Base-by-base conservation (phyloP, 2,888 invertebrate species). In the Microctonus brassicae region DNA sequence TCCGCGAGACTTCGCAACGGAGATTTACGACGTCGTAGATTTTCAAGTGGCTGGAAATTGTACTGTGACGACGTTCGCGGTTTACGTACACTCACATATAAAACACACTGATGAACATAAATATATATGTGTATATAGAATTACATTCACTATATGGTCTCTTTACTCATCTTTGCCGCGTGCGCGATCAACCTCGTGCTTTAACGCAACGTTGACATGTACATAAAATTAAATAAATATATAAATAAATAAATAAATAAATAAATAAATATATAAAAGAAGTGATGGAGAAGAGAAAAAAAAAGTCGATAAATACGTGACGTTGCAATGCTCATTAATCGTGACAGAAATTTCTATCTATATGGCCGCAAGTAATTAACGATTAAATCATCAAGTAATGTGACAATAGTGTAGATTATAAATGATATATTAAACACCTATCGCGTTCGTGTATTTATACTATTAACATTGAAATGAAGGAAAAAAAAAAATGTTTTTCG, bases 21-120 rank as follows among this genome's bases (percentile, higher is more conserved):
- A 76, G 80, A 82, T 82, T 82, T 81, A 82, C 77, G 78, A 80
- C 79, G 78, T 80, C 79, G 80, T 80, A 82, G 78, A 78, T 80
- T 75, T 73, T 76, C 73, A 72, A 65, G 69, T 73, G 63, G 72
- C 76, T 75, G 76, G 75, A 79, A 79, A 75, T 79, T 73, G 60
- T 69, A 55, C 64, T 72, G 73, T 69, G 42, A 17, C 42, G 64
- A 66, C 60, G 33, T 57, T 52, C 55, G 29, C 65, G 65, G 63
- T 58, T 63, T 39, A 11, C 26, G 26, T 52, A 64, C 52, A 60
- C 64, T 52, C 7, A 34, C n/a, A 53, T 39, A 69, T 36, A 65
- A n/a, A 34, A 29, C 52, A 52, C 53, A 52, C 34, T 34, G 22
- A 36, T 29, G 11, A 36, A 26, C 47, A 47, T 60, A 13, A 34